Base-by-base conservation (phyloP, 1,140 invertebrate species). In the Oncopodura yosiiana region DNA sequence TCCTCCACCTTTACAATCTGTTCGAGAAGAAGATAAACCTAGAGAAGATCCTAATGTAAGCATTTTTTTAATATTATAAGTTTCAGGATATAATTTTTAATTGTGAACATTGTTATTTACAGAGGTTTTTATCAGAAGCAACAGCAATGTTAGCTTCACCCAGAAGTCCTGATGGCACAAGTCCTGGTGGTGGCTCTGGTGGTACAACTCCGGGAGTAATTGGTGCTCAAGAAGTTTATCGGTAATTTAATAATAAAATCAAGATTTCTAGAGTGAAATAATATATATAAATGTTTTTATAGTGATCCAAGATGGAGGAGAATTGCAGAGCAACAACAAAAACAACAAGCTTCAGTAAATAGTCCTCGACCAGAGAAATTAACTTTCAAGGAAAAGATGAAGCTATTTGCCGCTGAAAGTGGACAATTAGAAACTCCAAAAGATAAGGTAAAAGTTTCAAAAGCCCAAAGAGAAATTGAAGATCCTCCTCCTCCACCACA, bases 381-480 rank as follows among this genome's bases (percentile, higher is more conserved):
- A 9, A 86, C 84, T 46, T 94, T 94, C 68, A 88, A 90, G 69
- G 90, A 94, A 69, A 94, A 94, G 72, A 94, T 94, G 88, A 91
- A 92, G 71, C 92, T 94, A 87, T 94, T 94, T 74, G 90, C 89
- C 12, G 82, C 90, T 73, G 88, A 92, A 72, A 86, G 86, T 1
- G 88, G 88, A 23, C 87, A 93, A 70, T 77, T 81, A 64, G 80
- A 82, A 60, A 88, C 87, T 12, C 87, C 87, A 37, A 84, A 86
- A 70, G 87, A 92, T 67, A 92, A 91, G 75, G 84, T 90, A 32
- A 94, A 92, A 74, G 90, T 89, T 67, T 92, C 87, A n/a, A 77
- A 85, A 61, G 87, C 87, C 32, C 88, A 93, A 71, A 77, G 88
- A 61, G 88, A 92, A 69, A 94, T 94, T 65, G 88, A 92, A 56